Evolutionary conservation across 2,113 vertebrate genomes (phyloP).

Genomic region (Platysternon megacephalum): DNA sequence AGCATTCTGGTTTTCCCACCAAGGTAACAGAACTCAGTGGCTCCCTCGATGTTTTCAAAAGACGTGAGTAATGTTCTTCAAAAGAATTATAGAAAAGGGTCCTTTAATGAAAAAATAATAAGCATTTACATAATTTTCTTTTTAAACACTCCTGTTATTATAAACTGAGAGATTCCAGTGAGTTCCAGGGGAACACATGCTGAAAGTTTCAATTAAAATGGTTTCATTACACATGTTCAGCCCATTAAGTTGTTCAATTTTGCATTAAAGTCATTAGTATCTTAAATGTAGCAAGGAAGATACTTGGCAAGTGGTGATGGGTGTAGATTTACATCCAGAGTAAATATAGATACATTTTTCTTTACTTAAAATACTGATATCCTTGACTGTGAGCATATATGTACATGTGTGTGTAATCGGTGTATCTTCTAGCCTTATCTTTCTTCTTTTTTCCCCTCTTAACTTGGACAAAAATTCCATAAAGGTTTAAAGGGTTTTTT

Average conservation of each 20-base stretch:
- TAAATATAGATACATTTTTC: not conserved
- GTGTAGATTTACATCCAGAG: slow-evolving; percentile 1
- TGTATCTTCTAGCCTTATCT: not conserved
- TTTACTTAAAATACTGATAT: not conserved
- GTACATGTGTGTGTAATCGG: not conserved
- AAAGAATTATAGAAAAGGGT: not conserved
- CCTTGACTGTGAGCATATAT: accelerated
- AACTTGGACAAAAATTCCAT: not conserved
- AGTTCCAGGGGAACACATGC: not conserved
- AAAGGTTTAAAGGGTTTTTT: not conserved
- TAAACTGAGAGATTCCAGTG: not conserved
- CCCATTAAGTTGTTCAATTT: slow-evolving; percentile 63
- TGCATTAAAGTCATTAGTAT: slow-evolving; percentile 60
- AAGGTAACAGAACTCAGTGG: not conserved
- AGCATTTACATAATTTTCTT: not conserved
- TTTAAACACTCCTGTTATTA: not conserved
- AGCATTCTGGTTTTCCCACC: not conserved
- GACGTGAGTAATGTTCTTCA: not conserved
- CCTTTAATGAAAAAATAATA: not conserved
- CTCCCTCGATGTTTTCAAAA: not conserved
- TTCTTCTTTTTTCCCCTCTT: not conserved
- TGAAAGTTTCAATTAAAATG: slow-evolving; percentile 41
- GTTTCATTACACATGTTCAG: slow-evolving; percentile 51
- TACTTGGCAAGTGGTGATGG: slow-evolving; percentile 6
- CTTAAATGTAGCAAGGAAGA: slow-evolving; percentile 55